These are phyloP conservation scores for Syrista parreyssii DNA, from an alignment of 2,888 invertebrate species.

Conservation along the genomic window DNA sequence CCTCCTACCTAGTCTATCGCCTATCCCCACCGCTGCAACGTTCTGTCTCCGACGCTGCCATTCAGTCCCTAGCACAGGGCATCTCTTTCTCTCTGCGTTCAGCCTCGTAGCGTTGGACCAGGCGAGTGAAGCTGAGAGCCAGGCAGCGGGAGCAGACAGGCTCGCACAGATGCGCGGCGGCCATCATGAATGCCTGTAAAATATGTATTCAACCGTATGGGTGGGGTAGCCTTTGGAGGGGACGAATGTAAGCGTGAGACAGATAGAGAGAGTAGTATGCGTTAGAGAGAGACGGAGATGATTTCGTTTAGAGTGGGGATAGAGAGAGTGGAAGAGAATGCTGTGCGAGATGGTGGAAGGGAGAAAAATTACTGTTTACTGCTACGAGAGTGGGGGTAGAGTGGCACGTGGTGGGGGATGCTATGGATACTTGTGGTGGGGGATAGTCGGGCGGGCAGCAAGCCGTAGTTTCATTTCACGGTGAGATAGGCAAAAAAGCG, in stretches of 20 bases:
- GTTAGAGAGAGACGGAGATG: slow-evolving; percentile 13
- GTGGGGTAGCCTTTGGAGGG: slow-evolving; percentile 25
- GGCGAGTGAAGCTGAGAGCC: slow-evolving; percentile 45
- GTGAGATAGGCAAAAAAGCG: slow-evolving; percentile 51
- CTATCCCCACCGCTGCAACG: not conserved
- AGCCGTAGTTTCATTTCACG: slow-evolving; percentile 55
- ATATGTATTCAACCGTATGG: slow-evolving; percentile 59
- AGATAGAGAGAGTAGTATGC: slow-evolving; percentile 21
- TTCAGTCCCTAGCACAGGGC: not conserved
- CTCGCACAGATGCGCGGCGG: slow-evolving; percentile 65
- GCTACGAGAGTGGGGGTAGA: not conserved
- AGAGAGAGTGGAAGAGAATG: slow-evolving; percentile 32
- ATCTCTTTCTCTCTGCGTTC: not conserved
- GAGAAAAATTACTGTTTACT: slow-evolving; percentile 39
- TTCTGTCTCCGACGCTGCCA: not conserved
- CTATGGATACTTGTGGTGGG: not conserved
- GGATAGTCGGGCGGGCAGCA: slow-evolving; percentile 15
- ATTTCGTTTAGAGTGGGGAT: slow-evolving; percentile 4
- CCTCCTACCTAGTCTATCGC: not conserved
- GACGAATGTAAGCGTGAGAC: slow-evolving; percentile 19
- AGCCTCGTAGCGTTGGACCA: slow-evolving; percentile 17
- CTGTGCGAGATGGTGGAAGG: slow-evolving; percentile 30
- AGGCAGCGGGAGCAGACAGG: slow-evolving; percentile 52
- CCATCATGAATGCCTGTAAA: slow-evolving; percentile 67
- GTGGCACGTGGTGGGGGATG: not conserved